Conservation (phyloP, 2,797 vertebrate species). For the Sebastes ruberrimus region DNA sequence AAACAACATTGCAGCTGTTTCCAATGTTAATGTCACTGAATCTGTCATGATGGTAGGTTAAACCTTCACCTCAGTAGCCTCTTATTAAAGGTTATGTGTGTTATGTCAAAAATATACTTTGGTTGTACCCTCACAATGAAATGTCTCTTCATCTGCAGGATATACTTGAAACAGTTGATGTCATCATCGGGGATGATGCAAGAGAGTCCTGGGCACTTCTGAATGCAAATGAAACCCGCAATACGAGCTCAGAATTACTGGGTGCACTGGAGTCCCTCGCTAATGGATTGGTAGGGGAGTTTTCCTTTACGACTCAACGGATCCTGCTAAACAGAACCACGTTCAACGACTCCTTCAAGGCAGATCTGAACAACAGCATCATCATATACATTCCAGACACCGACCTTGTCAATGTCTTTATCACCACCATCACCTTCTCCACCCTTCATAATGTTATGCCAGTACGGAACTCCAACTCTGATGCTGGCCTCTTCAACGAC, state of each 20-base stretch:
- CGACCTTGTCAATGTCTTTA: neutral
- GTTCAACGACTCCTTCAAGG: constrained; percentile 39
- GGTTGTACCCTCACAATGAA: neutral
- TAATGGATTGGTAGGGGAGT: neutral
- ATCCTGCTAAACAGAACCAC: constrained; percentile 72
- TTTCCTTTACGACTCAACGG: constrained; percentile 42
- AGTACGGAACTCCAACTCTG: neutral
- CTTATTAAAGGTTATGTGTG: neutral
- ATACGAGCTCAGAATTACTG: constrained; percentile 81
- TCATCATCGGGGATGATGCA: constrained; percentile 63
- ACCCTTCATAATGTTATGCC: constrained; percentile 81
- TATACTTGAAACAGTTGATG: constrained; percentile 80
- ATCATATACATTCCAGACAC: constrained; percentile 65
- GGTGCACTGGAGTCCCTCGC: constrained; percentile 80
- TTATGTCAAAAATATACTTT: neutral
- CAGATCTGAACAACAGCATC: constrained; percentile 70
- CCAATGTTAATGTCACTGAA: neutral
- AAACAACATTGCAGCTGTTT: constrained; percentile 67
- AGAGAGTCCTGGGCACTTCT: constrained; percentile 75
- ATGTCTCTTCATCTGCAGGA: constrained; percentile 73
- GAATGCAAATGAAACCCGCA: constrained; percentile 47
- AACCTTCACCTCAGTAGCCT: neutral
- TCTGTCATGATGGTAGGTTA: constrained; percentile 61
- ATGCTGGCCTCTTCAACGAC: neutral
- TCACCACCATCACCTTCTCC: constrained; percentile 85